These are phyloP conservation scores for Poeciliopsis presidionis DNA, from an alignment of 2,797 vertebrate species.

Conservation along the genomic window DNA sequence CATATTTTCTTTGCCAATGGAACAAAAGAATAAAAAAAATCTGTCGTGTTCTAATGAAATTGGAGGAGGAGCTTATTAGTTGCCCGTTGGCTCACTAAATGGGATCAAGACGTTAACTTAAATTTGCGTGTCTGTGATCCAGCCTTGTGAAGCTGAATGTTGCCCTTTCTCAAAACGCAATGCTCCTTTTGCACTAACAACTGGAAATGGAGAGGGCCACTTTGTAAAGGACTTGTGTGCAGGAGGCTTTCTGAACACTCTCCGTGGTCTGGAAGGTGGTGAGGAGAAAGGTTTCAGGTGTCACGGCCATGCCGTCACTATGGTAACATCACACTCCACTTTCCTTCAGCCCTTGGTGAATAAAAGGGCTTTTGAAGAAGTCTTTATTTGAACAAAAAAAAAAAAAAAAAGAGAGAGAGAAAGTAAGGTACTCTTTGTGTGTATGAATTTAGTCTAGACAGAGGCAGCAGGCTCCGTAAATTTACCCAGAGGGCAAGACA, in stretches of 20 bases:
- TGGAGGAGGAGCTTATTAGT: not conserved
- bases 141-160: conserved; percentile 40
- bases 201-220: conserved; percentile 58
- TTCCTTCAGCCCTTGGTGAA: conserved; percentile 68
- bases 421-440: conserved; percentile 69
- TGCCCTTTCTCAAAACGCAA: conserved; percentile 51
- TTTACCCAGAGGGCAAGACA: conserved; percentile 41
- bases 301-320: conserved; percentile 71
- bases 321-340: conserved; percentile 77
- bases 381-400: conserved; percentile 77
- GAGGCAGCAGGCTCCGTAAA: conserved; percentile 44
- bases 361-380: conserved; percentile 78
- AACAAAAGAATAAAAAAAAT: no score
- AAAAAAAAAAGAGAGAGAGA: conserved; percentile 47
- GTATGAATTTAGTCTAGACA: conserved; percentile 68
- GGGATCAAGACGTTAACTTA: conserved; percentile 21
- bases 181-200: conserved; percentile 65
- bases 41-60: not conserved
- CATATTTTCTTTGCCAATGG: not conserved
- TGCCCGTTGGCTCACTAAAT: not conserved
- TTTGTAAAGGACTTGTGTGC: conserved; percentile 74
- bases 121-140: conserved; percentile 39
- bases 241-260: conserved; percentile 62
- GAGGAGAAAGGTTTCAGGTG: conserved; percentile 79
- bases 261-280: conserved; percentile 67